Base-by-base conservation (phyloP, 2,797 vertebrate genomes). In the Balearica regulorum region DNA sequence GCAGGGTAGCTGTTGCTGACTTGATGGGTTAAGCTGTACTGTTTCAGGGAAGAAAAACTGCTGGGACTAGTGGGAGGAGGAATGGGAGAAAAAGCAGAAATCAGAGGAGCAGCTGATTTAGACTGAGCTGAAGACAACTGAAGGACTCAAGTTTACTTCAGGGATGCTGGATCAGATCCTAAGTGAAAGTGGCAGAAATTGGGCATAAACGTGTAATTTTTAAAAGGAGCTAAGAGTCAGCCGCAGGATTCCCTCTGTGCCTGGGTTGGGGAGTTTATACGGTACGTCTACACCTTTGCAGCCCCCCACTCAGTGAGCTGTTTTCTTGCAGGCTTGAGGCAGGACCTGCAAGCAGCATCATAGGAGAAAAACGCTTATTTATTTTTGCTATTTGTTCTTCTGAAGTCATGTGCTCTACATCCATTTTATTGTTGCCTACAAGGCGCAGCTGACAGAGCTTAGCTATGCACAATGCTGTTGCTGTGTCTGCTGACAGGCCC, bases 361-460 rank as follows among this genome's bases (percentile, higher is more conserved):
- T 57, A 61, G 89, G 75, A 65, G 68, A 84, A 60, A 83, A 81
- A 68, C 1, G n/a, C 55, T 80, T 94, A 57, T 89, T 96, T 96
- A 83, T 96, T 93, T 93, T 95, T 94, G 65, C 82, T 93, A 31
- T 95, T 96, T 95, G 84, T 91, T 96, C 76, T 92, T 75, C 78
- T 49, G 41, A 72, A 91, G 79, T 95, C 92, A 94, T 93, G 87
- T 90, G 91, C 49, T 94, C 65, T 37, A 60, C 92, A 88, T 87
- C 84, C 92, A 95, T 96, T 92, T 97, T 79, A 86, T 20, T 55
- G 72, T 83, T 86, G 82, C 79, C 89, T 95, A 76, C 82, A 48
- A 49, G 6, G 69, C 0, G 1, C 91, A 76, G 89, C 58, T 83
- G 79, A 46, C 69, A 62, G 86, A 85, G 84, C 82, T 70, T 19